A percentile compares a stretch with the other conserved stretches of the same genome.
Conservation (phyloP, 2,113 vertebrate species). For the Seriola quinqueradiata region DNA sequence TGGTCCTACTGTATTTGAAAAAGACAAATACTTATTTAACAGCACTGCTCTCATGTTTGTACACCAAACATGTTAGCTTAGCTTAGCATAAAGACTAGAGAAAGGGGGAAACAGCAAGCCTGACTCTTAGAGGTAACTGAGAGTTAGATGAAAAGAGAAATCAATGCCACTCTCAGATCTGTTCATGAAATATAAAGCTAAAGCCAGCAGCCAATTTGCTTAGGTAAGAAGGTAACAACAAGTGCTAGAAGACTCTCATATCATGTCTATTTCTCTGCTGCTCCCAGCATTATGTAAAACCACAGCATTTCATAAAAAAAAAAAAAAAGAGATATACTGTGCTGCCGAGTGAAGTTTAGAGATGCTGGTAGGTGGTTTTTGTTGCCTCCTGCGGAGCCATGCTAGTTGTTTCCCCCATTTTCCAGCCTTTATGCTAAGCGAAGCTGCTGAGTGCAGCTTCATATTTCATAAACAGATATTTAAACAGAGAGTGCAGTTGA, state of each 20-base stretch:
- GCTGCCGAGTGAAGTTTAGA: not conserved
- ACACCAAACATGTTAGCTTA: not conserved
- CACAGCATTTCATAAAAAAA: too few relatives aligned
- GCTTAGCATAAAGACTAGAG: not conserved
- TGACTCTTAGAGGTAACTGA: not conserved
- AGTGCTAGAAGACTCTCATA: too few relatives aligned
- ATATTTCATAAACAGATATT: not conserved
- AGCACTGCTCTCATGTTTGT: not conserved
- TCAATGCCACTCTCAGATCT: not conserved
- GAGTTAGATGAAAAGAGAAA: not conserved
- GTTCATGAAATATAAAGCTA: not conserved
- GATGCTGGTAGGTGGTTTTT: not conserved
- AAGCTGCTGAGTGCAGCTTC: not conserved
- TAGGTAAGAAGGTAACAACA: not conserved
- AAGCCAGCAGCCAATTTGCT: not conserved
- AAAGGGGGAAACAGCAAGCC: not conserved
- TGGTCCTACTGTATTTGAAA: not conserved
- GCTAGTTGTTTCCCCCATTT: too few relatives aligned
- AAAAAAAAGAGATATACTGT: not conserved
- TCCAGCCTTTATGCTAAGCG: too few relatives aligned
- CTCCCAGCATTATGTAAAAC: too few relatives aligned
- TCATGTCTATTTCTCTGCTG: too few relatives aligned
- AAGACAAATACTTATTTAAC: not conserved
- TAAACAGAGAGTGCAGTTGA: not conserved
- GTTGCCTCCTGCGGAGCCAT: too few relatives aligned